Conservation (phyloP, 2,888 invertebrate species). For the Pogonocherus hispidulus region DNA sequence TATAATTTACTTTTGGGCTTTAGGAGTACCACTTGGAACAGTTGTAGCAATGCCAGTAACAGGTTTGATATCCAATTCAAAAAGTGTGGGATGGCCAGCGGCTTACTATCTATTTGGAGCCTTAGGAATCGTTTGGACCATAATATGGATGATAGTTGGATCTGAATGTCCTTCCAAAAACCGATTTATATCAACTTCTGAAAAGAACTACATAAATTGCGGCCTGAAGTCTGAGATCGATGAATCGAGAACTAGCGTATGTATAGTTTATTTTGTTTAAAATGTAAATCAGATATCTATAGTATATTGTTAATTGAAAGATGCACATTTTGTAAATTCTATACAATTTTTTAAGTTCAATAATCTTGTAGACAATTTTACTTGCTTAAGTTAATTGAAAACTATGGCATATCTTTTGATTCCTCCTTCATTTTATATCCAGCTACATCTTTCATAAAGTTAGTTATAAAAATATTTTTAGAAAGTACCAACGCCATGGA, state of each 20-base stretch:
- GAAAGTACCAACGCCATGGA: conserved; percentile 77
- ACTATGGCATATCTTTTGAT: too few relatives aligned
- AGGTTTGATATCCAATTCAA: conserved; percentile 71
- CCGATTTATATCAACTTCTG: conserved; percentile 74
- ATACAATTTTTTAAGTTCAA: too few relatives aligned
- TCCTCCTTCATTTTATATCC: too few relatives aligned
- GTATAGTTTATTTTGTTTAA: too few relatives aligned
- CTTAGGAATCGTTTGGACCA: conserved; percentile 74
- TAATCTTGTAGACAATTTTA: too few relatives aligned
- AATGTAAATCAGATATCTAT: too few relatives aligned
- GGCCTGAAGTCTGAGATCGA: conserved; percentile 12
- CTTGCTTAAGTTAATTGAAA: too few relatives aligned
- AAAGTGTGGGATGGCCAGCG: conserved; percentile 79
- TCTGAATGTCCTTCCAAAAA: conserved; percentile 75
- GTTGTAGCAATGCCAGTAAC: conserved; percentile 80
- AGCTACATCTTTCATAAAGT: too few relatives aligned
- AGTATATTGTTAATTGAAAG: too few relatives aligned
- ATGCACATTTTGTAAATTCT: too few relatives aligned
- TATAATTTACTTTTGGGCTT: too few relatives aligned
- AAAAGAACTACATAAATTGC: conserved; percentile 76
- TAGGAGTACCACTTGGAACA: conserved; percentile 77
- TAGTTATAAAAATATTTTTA: conserved; percentile 28
- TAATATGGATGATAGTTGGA: conserved; percentile 74
- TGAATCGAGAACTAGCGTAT: neutral
- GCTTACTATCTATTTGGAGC: conserved; percentile 82